phyloP scores from a whole-genome alignment of 2,888 invertebrate species.

The Trachelus tabidus region DNA sequence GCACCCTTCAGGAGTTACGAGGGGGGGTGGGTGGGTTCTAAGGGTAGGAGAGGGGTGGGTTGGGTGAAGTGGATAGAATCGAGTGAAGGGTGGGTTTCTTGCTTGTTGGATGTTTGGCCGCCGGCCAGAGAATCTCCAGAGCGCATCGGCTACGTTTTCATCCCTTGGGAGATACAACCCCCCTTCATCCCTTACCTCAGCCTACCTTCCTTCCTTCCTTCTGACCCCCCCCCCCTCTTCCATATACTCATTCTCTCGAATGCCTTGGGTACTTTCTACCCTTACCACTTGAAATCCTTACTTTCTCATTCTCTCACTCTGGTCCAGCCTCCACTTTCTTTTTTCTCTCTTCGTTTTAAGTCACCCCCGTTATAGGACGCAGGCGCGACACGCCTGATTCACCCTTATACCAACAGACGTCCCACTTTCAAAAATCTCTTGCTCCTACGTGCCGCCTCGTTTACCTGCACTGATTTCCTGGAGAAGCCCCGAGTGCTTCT shows the following conservation, averaged over 20 bases:
- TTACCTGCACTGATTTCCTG: too few species aligned
- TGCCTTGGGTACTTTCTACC: too few species aligned
- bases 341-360: constrained; percentile 2
- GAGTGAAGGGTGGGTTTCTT: constrained; percentile 6
- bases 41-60: constrained; percentile 5
- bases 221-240: too few species aligned
- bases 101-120: constrained; percentile 44
- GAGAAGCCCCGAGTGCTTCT: too few species aligned
- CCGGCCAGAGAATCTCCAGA: constrained; percentile 52
- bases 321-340: neutral
- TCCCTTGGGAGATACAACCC: constrained; percentile 30
- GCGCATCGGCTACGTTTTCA: constrained; percentile 52
- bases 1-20: too few species aligned
- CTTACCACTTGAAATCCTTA: constrained; percentile 7
- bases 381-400: constrained; percentile 35
- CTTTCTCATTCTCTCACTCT: neutral
- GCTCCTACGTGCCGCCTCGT: too few species aligned
- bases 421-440: constrained; percentile 7
- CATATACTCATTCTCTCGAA: too few species aligned
- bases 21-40: neutral
- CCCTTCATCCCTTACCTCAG: neutral
- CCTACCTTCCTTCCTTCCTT: neutral
- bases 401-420: constrained; percentile 21
- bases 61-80: constrained; percentile 10
- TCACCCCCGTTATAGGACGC: constrained; percentile 18